phyloP scores from a whole-genome alignment of 2,888 invertebrate genomes.

The Aelia acuminata region DNA sequence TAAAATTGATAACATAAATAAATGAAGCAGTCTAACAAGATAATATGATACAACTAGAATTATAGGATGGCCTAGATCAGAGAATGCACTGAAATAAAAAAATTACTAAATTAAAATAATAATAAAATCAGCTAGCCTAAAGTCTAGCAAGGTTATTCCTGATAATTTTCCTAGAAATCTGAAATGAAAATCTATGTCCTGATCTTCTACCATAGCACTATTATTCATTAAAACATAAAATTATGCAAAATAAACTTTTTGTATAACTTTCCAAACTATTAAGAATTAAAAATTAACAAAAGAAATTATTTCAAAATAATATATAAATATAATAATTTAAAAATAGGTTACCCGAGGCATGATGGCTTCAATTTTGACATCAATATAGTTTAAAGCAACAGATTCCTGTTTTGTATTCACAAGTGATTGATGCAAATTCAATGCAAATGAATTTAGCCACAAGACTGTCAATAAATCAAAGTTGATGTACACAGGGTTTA shows the following conservation, averaged over 20 bases:
- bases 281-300: constrained; percentile 39
- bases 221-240: neutral
- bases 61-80: neutral
- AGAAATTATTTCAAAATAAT: neutral
- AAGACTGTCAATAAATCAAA: constrained; percentile 90
- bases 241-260: neutral
- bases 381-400: constrained; percentile 76
- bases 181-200: neutral
- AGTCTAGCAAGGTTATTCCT: neutral
- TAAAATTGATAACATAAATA: too few species aligned
- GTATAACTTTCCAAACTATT: constrained; percentile 33
- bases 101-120: too few species aligned
- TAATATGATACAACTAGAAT: neutral
- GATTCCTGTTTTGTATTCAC: constrained; percentile 64
- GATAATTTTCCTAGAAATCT: neutral
- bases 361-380: constrained; percentile 91
- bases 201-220: neutral
- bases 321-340: neutral
- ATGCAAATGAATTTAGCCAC: constrained; percentile 94
- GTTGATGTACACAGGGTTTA: constrained; percentile 90
- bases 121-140: neutral
- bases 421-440: constrained; percentile 87
- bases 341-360: constrained; percentile 84
- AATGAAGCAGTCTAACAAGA: too few species aligned
- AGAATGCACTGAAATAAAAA: neutral